A percentile compares a stretch with the other conserved stretches of the same genome.
Conservation (phyloP, 2,113 vertebrate genomes). For the Maccullochella peelii region DNA sequence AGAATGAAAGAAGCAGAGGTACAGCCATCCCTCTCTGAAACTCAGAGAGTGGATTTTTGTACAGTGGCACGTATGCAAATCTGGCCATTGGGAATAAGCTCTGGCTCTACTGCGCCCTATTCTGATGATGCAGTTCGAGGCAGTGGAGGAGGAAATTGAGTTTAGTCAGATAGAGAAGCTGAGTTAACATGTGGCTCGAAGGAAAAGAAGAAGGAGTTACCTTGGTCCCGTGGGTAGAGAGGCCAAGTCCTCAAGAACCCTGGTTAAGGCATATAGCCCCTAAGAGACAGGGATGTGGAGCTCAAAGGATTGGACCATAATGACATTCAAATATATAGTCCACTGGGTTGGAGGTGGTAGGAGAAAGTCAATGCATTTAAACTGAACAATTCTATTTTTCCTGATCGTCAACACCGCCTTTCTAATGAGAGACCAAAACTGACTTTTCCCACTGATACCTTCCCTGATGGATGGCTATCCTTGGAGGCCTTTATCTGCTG, state of each 20-base stretch:
- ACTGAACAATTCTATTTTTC: conserved; percentile 48
- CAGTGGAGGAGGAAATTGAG: conserved; percentile 83
- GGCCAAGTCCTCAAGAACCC: conserved; percentile 67
- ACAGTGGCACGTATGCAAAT: conserved; percentile 82
- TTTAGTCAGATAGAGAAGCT: conserved; percentile 79
- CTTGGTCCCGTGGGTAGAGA: conserved; percentile 67
- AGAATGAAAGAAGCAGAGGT: conserved; percentile 57
- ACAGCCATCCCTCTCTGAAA: conserved; percentile 42
- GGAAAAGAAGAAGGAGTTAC: conserved; percentile 73
- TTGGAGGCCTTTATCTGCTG: conserved; percentile 70
- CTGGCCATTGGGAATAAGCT: conserved; percentile 75
- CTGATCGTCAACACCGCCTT: conserved; percentile 36
- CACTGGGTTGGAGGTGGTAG: conserved; percentile 49
- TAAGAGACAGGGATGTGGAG: conserved; percentile 55
- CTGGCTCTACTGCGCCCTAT: conserved; percentile 65
- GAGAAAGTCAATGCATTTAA: conserved; percentile 62
- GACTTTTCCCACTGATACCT: conserved; percentile 58
- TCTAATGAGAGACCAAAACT: conserved; percentile 62
- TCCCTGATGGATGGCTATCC: conserved; percentile 71
- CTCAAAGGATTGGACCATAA: conserved; percentile 71
- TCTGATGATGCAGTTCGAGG: conserved; percentile 82
- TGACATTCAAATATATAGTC: conserved; percentile 69
- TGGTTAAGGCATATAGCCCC: conserved; percentile 51
- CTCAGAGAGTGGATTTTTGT: conserved; percentile 73
- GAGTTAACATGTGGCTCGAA: conserved; percentile 82